These are phyloP conservation scores for Nemurella pictetii DNA, from an alignment of 2,888 invertebrate genomes.

Conservation along the genomic window DNA sequence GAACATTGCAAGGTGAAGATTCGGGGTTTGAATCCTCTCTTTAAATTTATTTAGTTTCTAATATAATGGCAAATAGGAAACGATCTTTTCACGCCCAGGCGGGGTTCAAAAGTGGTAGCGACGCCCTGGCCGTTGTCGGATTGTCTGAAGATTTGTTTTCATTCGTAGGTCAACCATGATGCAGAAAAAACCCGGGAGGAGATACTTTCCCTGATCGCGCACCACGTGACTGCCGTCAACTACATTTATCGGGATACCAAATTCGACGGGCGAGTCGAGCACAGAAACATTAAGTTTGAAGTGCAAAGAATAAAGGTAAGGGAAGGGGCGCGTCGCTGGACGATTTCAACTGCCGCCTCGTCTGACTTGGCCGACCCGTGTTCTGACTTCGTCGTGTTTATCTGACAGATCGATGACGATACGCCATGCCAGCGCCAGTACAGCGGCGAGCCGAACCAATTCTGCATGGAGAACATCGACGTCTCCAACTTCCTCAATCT, in stretches of 20 bases:
- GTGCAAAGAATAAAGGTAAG: conserved; percentile 81
- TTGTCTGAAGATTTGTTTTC: conserved; percentile 5
- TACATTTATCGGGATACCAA: conserved; percentile 94
- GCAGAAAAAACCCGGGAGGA: conserved; percentile 92
- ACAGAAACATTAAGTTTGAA: conserved; percentile 95
- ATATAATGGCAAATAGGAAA: too few relatives aligned
- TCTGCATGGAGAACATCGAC: conserved; percentile 96
- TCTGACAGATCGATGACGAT: conserved; percentile 87
- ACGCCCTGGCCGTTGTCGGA: too few relatives aligned
- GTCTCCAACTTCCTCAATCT: conserved; percentile 98
- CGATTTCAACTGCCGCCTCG: not conserved
- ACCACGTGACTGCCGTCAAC: conserved; percentile 98
- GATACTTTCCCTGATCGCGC: conserved; percentile 94
- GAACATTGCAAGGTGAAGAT: too few relatives aligned
- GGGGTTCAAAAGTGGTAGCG: too few relatives aligned
- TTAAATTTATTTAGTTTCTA: too few relatives aligned
- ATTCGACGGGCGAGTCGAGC: conserved; percentile 87
- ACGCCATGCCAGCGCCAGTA: conserved; percentile 67
- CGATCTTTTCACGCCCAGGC: too few relatives aligned
- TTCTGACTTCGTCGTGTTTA: conserved; percentile 40
- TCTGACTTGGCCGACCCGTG: too few relatives aligned
- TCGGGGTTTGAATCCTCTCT: too few relatives aligned
- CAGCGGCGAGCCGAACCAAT: conserved; percentile 76
- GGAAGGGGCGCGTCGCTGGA: not conserved
- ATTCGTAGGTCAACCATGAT: conserved; percentile 68